Evolutionary conservation across 2,888 invertebrate species (phyloP), one percentile per base, ranked within the genome.

Genomic region (Oeneis ivallda): DNA sequence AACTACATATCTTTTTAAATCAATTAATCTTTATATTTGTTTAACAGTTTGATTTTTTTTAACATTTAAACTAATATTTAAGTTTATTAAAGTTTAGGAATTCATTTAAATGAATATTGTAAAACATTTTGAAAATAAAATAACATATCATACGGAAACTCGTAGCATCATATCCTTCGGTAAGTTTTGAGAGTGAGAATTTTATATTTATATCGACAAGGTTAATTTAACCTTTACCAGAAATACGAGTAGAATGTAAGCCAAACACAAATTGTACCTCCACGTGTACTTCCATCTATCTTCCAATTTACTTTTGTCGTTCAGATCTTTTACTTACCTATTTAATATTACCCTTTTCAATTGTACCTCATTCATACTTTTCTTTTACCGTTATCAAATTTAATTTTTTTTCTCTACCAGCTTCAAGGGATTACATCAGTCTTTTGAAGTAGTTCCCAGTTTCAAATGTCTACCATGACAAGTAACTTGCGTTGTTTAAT

Each of bases 101-200:
- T 37, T 37, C 9, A 37, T 37, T 37, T 37, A 9, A 26, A 4
- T 26, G 37, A 37, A 37, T 7, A 37, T 26, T 37, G 37, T 37
- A 37, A 52, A 26, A 50, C 41, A 45, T 41, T 67, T 64, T 37
- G 41, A 56, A 62, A 52, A 61, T 61, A 67, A 66, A 64, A 52
- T 52, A 65, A 89, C 89, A 89, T 89, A 89, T 89, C 89, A 88
- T 82, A 76, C 76, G 50, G 74, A 73, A 76, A 70, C 62, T 70
- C 64, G 64, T 72, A 65, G 76, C 72, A 74, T 79, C 86, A 87
- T 87, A 86, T 87, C 86, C 79, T 78, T 75, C 72, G 45, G 70
- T 70, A 71, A 78, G 77, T 73, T 77, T 76, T 73, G 75, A 77
- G 77, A 79, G 81, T 80, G 79, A 83, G 76, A 77, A 72, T 75